Evolutionary conservation across 2,113 vertebrate genomes (phyloP), one percentile per base, ranked within the genome.

Genomic region (Oophaga pumilio): DNA sequence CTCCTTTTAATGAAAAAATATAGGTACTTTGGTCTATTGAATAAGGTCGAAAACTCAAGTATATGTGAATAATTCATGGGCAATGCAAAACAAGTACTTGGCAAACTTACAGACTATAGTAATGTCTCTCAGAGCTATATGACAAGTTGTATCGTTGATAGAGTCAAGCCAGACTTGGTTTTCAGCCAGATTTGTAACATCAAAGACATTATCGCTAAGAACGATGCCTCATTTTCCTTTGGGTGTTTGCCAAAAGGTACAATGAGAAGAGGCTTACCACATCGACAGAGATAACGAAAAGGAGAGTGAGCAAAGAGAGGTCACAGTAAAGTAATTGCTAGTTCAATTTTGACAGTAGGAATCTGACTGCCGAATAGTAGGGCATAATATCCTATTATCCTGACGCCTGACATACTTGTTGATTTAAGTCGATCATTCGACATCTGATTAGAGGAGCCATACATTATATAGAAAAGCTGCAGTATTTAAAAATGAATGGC

Each of bases 151-250:
- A 76, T 62, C 77, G 24, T 43, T 78, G 49, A 86, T 68, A 69
- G 76, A 80, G 85, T 86, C 28, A 86, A 80, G 76, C 17, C 62
- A 57, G 85, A 56, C 76, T 69, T 86, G 85, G 76, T 69, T 6
- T 50, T 71, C 62, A 56, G 85, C 85, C 85, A 86, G 62, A 8
- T 64, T 56, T 68, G 14, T 22, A 68, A n/a, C 76, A 68, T 86
- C 85, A 79, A 85, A 68, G 50, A 66, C 64, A 80, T 79, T 52
- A 69, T 68, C 85, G 71, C 76, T 80, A 56, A 86, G 85, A 43
- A 43, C 18, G 69, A 73, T 86, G 85, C 62, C 50, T 80, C 76
- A 69, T 86, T 53, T 86, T 57, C 85, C 71, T 22, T 59, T 86
- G 85, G 50, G 64, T 20, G 22, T 17, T 53, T 80, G 76, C 85